phyloP scores from a whole-genome alignment of 1,140 invertebrate species.

The Anoplophora glabripennis region DNA sequence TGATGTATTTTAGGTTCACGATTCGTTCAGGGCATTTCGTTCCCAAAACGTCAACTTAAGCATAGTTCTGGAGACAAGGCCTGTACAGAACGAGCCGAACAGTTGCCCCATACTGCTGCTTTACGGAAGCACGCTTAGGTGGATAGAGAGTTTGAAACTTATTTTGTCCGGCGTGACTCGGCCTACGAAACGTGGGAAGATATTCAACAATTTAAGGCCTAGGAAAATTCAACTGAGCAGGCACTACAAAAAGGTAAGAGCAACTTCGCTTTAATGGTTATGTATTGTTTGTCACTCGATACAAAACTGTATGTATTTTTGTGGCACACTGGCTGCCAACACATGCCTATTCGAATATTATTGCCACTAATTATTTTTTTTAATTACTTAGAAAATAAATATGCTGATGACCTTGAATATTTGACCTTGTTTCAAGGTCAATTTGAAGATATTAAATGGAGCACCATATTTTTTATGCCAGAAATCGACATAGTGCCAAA shows the following conservation, averaged over 20 bases:
- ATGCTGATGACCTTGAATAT: too few species aligned
- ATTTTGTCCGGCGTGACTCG: constrained; percentile 94
- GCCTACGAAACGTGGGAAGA: constrained; percentile 82
- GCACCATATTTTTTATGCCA: too few species aligned
- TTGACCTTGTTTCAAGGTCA: too few species aligned
- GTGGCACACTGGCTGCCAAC: too few species aligned
- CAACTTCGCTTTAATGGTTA: background rate
- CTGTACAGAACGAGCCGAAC: constrained; percentile 54
- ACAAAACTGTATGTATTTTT: too few species aligned
- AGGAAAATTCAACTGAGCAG: constrained; percentile 88
- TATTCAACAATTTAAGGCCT: constrained; percentile 82
- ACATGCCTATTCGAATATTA: too few species aligned
- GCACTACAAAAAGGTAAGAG: constrained; percentile 82
- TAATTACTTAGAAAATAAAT: too few species aligned
- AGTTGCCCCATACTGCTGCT: constrained; percentile 74
- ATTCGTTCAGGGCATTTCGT: constrained; percentile 87
- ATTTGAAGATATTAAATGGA: too few species aligned
- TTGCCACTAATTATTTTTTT: too few species aligned
- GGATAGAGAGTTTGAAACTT: constrained; percentile 94
- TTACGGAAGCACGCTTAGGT: constrained; percentile 89
- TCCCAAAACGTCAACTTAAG: constrained; percentile 90
- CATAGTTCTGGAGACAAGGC: constrained; percentile 85
- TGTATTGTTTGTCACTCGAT: too few species aligned
- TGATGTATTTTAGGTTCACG: constrained; percentile 62
- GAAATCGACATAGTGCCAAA: too few species aligned